Percentiles rank a stretch among this genome's conserved stretches.
These are phyloP conservation scores for Chydorus sphaericus DNA, from an alignment of 2,888 invertebrate species.

Conservation along the genomic window DNA sequence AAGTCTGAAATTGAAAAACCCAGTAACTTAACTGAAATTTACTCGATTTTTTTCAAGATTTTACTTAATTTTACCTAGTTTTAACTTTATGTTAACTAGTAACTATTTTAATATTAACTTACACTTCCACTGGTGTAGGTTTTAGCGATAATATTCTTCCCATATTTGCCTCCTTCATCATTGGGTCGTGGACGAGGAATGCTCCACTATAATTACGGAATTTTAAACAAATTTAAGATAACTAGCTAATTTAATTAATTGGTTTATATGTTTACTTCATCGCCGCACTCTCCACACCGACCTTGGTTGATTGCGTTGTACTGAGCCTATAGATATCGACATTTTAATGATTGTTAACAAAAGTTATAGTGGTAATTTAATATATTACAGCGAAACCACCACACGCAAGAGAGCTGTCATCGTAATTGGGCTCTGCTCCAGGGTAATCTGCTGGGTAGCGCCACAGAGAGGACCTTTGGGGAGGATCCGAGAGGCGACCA, in stretches of 20 bases:
- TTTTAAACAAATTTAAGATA: too few relatives aligned
- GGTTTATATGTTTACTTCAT: too few relatives aligned
- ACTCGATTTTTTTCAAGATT: too few relatives aligned
- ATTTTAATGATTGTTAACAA: background rate
- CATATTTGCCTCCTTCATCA: slow-evolving; percentile 1
- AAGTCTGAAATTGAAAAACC: too few relatives aligned
- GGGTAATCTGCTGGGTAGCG: background rate
- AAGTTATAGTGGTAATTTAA: background rate
- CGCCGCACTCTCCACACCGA: slow-evolving; percentile 10
- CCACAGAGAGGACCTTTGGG: slow-evolving; percentile 4
- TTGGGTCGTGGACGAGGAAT: background rate
- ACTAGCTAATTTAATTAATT: too few relatives aligned
- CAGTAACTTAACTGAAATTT: too few relatives aligned
- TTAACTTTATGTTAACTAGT: too few relatives aligned
- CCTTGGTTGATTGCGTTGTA: slow-evolving; percentile 3
- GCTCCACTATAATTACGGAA: too few relatives aligned
- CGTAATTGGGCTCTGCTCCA: slow-evolving; percentile 6
- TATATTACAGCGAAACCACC: background rate
- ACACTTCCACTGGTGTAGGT: slow-evolving; percentile 19
- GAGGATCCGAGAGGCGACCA: slow-evolving; percentile 3
- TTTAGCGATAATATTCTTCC: slow-evolving; percentile 18
- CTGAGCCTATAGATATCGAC: background rate
- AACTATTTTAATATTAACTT: slow-evolving; percentile 6
- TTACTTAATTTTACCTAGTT: too few relatives aligned
- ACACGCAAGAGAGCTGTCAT: slow-evolving; percentile 1